Conservation (phyloP, 2,113 vertebrate species). For the Crocuta crocuta region DNA sequence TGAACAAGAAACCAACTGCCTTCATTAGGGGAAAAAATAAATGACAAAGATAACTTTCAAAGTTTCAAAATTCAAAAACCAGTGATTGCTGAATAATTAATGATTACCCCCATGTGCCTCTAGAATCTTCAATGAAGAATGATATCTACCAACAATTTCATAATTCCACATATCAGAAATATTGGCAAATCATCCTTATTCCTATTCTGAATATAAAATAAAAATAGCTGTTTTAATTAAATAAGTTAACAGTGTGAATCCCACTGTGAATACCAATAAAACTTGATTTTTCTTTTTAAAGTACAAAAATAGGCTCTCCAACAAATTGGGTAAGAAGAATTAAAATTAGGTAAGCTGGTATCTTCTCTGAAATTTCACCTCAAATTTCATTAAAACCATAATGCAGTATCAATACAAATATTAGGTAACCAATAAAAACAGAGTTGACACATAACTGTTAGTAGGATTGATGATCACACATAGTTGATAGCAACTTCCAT, state of each 20-base stretch:
- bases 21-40: background rate
- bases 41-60: background rate
- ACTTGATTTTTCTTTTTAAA: background rate
- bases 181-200: conserved; percentile 3
- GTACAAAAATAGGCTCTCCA: conserved; percentile 6
- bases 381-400: conserved; percentile 37
- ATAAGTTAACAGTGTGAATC: background rate
- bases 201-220: background rate
- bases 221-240: conserved; percentile 2
- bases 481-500: conserved; percentile 49
- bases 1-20: background rate
- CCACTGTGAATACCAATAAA: background rate
- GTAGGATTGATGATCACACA: background rate
- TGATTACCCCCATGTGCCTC: background rate
- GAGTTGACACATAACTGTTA: background rate
- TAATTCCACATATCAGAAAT: background rate
- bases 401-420: conserved; percentile 31
- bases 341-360: background rate
- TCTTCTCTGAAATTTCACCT: conserved; percentile 45
- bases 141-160: background rate
- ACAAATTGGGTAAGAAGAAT: background rate
- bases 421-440: conserved; percentile 36
- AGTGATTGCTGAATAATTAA: conserved; percentile 2
- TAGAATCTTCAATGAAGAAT: background rate
- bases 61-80: conserved; percentile 34